phyloP scores from a whole-genome alignment of 2,113 vertebrate species.

The Rhinolophus sinicus region DNA sequence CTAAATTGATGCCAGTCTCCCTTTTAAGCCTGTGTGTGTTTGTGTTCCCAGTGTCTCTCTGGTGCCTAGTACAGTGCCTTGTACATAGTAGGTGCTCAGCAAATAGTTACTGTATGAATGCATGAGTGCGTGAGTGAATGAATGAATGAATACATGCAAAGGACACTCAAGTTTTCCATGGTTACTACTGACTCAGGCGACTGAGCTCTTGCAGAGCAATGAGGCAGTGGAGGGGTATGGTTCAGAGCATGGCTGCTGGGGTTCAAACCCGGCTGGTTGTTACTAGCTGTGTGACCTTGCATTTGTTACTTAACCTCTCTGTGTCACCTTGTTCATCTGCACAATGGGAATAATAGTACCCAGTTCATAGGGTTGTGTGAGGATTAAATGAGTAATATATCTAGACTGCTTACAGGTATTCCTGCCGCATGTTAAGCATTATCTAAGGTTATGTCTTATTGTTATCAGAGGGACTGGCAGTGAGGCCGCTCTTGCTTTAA shows the following conservation, averaged over 20 bases:
- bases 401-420: background rate
- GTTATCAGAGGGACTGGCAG: background rate
- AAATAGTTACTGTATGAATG: background rate
- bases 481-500: background rate
- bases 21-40: background rate
- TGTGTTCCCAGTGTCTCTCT: background rate
- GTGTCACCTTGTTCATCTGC: background rate
- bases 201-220: background rate
- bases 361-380: background rate
- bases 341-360: background rate
- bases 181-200: background rate
- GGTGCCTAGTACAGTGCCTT: background rate
- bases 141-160: no score
- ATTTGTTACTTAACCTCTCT: background rate
- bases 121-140: background rate
- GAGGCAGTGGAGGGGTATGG: rapidly evolving
- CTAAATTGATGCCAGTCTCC: background rate
- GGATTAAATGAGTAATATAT: background rate
- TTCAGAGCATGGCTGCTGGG: background rate
- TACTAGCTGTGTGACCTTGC: background rate
- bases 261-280: background rate
- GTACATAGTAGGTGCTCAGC: background rate
- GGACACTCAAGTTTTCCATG: background rate
- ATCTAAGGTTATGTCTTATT: background rate
- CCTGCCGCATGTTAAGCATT: background rate